Percentiles rank a stretch among this genome's conserved stretches.
Evolutionary conservation across 2,113 vertebrate species (phyloP).

Genomic region (Peromyscus maniculatus): DNA sequence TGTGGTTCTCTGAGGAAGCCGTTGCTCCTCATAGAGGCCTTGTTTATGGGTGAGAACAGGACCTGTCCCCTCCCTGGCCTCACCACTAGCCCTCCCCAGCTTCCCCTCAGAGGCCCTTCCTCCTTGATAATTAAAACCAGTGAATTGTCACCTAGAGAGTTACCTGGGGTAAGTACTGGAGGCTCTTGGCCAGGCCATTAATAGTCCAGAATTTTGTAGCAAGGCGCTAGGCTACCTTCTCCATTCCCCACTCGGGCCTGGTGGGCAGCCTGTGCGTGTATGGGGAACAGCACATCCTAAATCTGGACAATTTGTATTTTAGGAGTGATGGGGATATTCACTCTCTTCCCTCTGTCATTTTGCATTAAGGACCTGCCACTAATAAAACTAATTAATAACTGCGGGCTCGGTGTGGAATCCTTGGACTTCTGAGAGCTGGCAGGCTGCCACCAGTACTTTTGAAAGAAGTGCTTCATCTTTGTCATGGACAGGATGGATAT

Average conservation of each 20-base stretch:
- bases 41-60: conserved; percentile 1
- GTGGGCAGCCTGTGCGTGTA: conserved; percentile 83
- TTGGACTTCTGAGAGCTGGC: conserved; percentile 92
- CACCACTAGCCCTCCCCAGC: not conserved
- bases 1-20: conserved; percentile 60
- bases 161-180: conserved; percentile 84
- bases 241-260: conserved; percentile 84
- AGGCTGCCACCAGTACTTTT: conserved; percentile 90
- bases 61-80: not conserved
- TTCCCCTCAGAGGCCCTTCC: conserved; percentile 74
- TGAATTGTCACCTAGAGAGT: conserved; percentile 82
- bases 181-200: conserved; percentile 85
- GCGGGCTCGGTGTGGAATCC: conserved; percentile 89
- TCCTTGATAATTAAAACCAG: conserved; percentile 85
- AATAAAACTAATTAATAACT: conserved; percentile 97
- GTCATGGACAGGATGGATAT: conserved; percentile 95
- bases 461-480: conserved; percentile 96
- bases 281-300: conserved; percentile 85
- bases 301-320: conserved; percentile 89
- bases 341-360: conserved; percentile 90
- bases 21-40: conserved; percentile 56
- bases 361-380: conserved; percentile 92
- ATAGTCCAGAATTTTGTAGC: conserved; percentile 84
- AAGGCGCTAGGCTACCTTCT: conserved; percentile 83
- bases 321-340: conserved; percentile 88